These are phyloP conservation scores for Botia kubotai DNA, from an alignment of 2,797 vertebrate genomes.

Conservation along the genomic window DNA sequence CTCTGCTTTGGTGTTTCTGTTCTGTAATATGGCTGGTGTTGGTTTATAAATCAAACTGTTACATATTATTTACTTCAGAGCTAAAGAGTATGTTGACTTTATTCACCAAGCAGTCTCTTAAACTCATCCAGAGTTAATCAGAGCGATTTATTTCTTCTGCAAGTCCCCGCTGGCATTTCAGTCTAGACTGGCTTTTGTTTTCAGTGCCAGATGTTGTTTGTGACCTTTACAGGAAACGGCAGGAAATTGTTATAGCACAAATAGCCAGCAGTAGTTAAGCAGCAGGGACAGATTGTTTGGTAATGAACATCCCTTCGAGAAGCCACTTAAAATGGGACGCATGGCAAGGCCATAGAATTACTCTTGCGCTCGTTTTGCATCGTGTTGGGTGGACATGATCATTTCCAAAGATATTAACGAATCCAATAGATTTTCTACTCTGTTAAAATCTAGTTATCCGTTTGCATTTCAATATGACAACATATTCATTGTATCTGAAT, in stretches of 20 bases:
- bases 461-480: conserved; percentile 10
- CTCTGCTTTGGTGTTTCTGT: not conserved
- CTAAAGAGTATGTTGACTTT: conserved; percentile 18
- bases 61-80: conserved; percentile 7
- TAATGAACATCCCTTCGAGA: conserved; percentile 41
- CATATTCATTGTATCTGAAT: conserved; percentile 32
- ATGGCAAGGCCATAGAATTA: conserved; percentile 29
- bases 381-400: not conserved
- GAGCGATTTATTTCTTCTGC: conserved; percentile 26
- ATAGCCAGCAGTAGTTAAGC: conserved; percentile 50
- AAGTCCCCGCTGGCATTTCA: conserved; percentile 35
- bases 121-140: conserved; percentile 34
- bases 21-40: not conserved
- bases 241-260: conserved; percentile 40
- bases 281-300: conserved; percentile 39
- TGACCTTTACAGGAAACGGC: conserved; percentile 45
- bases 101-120: conserved; percentile 15
- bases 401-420: not conserved
- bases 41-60: not conserved
- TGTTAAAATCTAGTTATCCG: conserved; percentile 1
- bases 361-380: conserved; percentile 27
- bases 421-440: not conserved
- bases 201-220: conserved; percentile 46
- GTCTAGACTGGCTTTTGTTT: conserved; percentile 39
- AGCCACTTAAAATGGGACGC: conserved; percentile 25